Base-by-base conservation (phyloP, 2,888 invertebrate species). In the Tetragonisca angustula region DNA sequence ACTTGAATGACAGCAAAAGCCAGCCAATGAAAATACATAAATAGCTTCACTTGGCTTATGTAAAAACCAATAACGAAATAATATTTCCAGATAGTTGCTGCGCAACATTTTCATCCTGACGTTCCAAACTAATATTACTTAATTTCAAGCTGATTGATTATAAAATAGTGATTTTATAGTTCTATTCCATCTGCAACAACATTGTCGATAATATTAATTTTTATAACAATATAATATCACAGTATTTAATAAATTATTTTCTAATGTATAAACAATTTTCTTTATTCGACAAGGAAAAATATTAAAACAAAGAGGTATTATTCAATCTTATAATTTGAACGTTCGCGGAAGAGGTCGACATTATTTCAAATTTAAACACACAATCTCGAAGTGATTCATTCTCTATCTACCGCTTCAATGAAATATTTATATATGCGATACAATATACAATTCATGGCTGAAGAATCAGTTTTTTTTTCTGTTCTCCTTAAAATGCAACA, bases 361-460 rank as follows among this genome's bases (percentile, higher is more conserved):
- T 59, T 50, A 32, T 62, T 73, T 56, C 21, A 43, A 61, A 75
- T 43, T 24, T n/a, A 62, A 56, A 3, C 50, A 36, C 9, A 27
- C 21, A 54, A 65, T 75, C 52, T 75, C 13, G 24, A 17, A 59
- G 21, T 21, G 70, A 75, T 61, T 82, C 70, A 61, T 17, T 17
- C 49, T 67, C 65, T 82, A 75, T 75, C 82, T 59, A 27, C 27
- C 21, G 6, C 27, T 17, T 5, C 65, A 27, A 81, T 74, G 21
- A 67, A 65, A 82, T 70, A 76, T 80, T 76, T 64, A 76, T 68
- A 19, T 11, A 24, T 21, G 21, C 24, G 64, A 76, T 52, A 54
- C 43, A 19, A 62, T 27, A 19, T 59, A 59, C 61, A 69, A 62
- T 52, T 49, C 49, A 50, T 13, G 17, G 36, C 21, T 56, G 43